Percentiles rank a stretch among this genome's conserved stretches.
phyloP scores from a whole-genome alignment of 1,140 invertebrate genomes.

The Drosophila tristis region DNA sequence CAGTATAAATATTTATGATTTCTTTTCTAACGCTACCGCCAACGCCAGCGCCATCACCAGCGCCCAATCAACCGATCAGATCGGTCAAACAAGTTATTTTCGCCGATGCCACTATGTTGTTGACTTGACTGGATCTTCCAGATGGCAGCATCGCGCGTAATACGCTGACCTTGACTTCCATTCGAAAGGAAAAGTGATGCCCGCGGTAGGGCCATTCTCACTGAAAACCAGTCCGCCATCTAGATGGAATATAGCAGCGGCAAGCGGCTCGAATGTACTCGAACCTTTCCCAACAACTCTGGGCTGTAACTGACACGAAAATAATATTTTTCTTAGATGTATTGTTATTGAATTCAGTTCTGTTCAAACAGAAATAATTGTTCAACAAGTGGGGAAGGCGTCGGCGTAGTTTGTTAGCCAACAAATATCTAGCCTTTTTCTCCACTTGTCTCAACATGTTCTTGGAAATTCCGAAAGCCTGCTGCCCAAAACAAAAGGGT shows the following conservation, averaged over 20 bases:
- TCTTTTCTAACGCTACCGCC: conserved; percentile 47
- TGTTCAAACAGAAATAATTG: too few relatives aligned
- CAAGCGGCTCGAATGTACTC: not conserved
- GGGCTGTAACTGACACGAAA: too few relatives aligned
- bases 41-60: not conserved
- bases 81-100: conserved; percentile 37
- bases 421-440: too few relatives aligned
- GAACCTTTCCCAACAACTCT: not conserved
- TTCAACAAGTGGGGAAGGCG: too few relatives aligned
- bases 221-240: conserved; percentile 57
- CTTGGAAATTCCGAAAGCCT: not conserved
- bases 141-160: conserved; percentile 16
- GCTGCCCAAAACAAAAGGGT: not conserved
- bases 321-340: too few relatives aligned
- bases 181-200: conserved; percentile 74
- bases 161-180: conserved; percentile 70
- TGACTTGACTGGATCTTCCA: conserved; percentile 25
- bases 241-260: not conserved
- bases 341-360: too few relatives aligned
- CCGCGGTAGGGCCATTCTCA: conserved; percentile 19
- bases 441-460: not conserved
- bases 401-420: too few relatives aligned
- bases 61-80: not conserved
- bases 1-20: conserved; percentile 68
- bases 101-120: conserved; percentile 6